Evolutionary conservation across 2,113 vertebrate genomes (phyloP).

Genomic region (Plestiodon gilberti): DNA sequence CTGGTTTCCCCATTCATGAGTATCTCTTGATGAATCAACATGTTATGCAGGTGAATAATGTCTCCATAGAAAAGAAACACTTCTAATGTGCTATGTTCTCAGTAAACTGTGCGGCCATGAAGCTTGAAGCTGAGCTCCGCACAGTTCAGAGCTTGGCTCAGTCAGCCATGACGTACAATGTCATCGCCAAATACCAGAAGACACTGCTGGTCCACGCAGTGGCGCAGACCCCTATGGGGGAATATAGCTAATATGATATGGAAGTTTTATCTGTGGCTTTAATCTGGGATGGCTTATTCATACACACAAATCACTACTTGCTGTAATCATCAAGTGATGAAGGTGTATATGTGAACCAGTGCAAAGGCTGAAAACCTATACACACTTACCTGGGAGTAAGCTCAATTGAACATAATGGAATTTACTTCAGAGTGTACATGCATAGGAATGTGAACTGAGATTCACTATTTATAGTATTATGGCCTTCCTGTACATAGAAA

Average conservation of each 20-base stretch:
- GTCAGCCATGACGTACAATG: no score
- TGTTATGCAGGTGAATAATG: background rate
- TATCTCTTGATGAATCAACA: background rate
- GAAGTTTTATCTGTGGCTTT: background rate
- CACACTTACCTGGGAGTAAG: background rate
- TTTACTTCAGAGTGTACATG: background rate
- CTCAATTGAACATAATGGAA: background rate
- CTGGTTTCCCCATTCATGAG: background rate
- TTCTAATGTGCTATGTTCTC: background rate
- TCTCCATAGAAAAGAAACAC: background rate
- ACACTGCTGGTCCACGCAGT: no score
- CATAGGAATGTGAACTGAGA: background rate
- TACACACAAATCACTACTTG: background rate
- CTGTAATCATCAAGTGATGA: background rate
- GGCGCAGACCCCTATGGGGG: no score
- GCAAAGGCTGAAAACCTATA: background rate
- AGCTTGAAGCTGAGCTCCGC: no score
- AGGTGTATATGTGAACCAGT: background rate
- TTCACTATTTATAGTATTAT: background rate
- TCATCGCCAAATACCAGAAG: no score
- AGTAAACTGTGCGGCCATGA: no score
- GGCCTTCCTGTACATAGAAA: background rate
- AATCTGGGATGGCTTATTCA: background rate
- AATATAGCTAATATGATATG: no score
- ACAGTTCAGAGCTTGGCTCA: no score